Base-by-base conservation (phyloP, 1,140 invertebrate species). In the Drosophila virilis region DNA sequence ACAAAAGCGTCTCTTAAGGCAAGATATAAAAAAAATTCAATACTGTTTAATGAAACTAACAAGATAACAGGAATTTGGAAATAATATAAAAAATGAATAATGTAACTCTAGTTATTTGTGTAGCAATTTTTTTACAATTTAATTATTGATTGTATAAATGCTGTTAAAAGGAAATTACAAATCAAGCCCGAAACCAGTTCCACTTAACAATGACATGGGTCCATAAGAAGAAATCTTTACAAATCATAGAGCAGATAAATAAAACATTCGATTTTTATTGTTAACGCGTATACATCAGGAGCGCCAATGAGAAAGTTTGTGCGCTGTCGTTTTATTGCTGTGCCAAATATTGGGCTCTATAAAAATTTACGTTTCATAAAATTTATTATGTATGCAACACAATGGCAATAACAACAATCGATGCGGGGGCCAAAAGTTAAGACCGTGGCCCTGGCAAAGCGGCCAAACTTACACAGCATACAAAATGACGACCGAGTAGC, bases 331-430 rank as follows among this genome's bases (percentile, higher is more conserved):
- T 86, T 88, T 88, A 86, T 88, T 60, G 82, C 79, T 71, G 73
- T 86, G 84, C 81, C 84, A 88, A 88, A 89, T 89, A 88, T 88
- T 88, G 84, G 71, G 83, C 76, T 80, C 85, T 83, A 89, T 89
- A 89, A 89, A 89, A 89, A 84, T 89, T 84, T 89, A 84, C 84
- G 80, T 89, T 84, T 89, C 84, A 89, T 89, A 89, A 89, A 89
- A 84, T 89, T 84, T 89, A 89, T 89, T 89, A 89, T 89, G 84
- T 89, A 89, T 89, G 84, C 84, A 80, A 73, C 70, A 89, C 84
- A 84, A 89, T 76, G 80, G 74, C 60, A 64, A 55, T 58, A 67
- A 69, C 68, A 69, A 68, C 55, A 74, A 65, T 64, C 38, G 71
- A 57, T 43, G 66, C 42, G 58, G 52, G 59, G 37, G 43, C 51